Evolutionary conservation across 2,888 invertebrate genomes (phyloP), one percentile per base, ranked within the genome.

Genomic region (Helicoverpa assulta): DNA sequence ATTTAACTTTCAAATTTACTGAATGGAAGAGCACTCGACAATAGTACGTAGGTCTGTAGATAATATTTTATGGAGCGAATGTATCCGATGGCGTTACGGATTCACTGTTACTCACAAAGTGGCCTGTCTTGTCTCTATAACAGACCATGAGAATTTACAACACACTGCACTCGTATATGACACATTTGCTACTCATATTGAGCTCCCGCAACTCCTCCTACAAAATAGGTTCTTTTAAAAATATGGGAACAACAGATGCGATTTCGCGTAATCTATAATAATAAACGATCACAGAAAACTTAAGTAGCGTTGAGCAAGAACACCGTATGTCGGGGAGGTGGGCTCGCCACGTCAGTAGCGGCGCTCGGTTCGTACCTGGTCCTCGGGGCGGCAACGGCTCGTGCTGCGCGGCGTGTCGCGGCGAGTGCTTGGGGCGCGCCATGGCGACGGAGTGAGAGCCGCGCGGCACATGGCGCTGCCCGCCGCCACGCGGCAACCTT

Each of bases 381-480:
- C 95, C 95, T 86, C 95, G 93, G 83, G 95, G 95, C 81, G 96
- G 95, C 78, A 95, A 93, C 81, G 91, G 89, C 76, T 91, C 91
- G 91, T 88, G 84, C 85, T 95, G 94, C 78, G 91, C 91, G 86
- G 90, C 89, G 93, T 94, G 94, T 76, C 96, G 94, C 83, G 94
- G 89, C 93, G 95, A 93, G 94, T 94, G 95, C 90, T 91, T 94
- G 85, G 95, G 93, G 80, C 95, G 95, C 89, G 94, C 94, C 95
- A 95, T 95, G 90, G 88, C 89, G 89, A 87, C 91, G 89, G 93
- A 95, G 94, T 95, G 95, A 90, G 88, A 86, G 82, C 74, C 10
- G 78, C 83, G 70, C 59, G 80, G 85, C 90, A 73, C 80, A 67
- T 65, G 73, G 65, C 68, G 80, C 79, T 4, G 40, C 14, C 40